phyloP scores from a whole-genome alignment of 2,797 vertebrate species.

The Gadopsis marmoratus region DNA sequence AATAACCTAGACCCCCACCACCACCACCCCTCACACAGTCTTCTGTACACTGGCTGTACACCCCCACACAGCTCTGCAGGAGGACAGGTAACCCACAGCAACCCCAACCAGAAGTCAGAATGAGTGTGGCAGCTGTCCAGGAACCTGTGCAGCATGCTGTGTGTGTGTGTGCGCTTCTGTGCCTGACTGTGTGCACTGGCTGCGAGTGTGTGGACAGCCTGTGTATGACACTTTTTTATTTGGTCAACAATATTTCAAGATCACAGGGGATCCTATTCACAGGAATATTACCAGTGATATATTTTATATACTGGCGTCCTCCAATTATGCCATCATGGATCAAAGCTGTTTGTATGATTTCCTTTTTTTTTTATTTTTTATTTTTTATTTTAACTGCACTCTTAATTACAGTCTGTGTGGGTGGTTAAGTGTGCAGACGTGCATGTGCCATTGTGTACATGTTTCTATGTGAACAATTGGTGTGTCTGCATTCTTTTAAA shows the following conservation, averaged over 20 bases:
- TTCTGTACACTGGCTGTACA: slow-evolving; percentile 53
- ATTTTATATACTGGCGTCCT: too few relatives aligned
- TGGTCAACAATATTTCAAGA: neutral
- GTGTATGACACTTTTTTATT: neutral
- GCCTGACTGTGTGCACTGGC: neutral
- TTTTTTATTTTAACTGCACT: neutral
- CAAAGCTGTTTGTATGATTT: neutral
- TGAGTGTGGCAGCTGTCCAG: slow-evolving; percentile 79
- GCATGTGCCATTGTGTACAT: neutral
- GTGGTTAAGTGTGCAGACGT: neutral
- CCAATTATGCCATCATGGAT: neutral
- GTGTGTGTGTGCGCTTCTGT: slow-evolving; percentile 23
- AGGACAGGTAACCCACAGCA: slow-evolving; percentile 74
- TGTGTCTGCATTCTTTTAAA: neutral
- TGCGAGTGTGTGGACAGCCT: neutral
- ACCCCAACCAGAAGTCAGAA: slow-evolving; percentile 75
- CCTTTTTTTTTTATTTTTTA: too few relatives aligned
- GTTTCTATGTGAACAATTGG: neutral
- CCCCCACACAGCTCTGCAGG: slow-evolving; percentile 66
- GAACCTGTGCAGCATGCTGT: slow-evolving; percentile 42
- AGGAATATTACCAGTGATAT: neutral
- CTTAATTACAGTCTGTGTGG: neutral
- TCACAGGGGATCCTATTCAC: neutral
- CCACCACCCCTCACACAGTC: slow-evolving; percentile 35
- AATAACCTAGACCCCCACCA: slow-evolving; percentile 66